Evolutionary conservation across 64 coral and sea anemone species (phyloP), one percentile per base, ranked within the genome.

Genomic region (Stylophora pistillata): DNA sequence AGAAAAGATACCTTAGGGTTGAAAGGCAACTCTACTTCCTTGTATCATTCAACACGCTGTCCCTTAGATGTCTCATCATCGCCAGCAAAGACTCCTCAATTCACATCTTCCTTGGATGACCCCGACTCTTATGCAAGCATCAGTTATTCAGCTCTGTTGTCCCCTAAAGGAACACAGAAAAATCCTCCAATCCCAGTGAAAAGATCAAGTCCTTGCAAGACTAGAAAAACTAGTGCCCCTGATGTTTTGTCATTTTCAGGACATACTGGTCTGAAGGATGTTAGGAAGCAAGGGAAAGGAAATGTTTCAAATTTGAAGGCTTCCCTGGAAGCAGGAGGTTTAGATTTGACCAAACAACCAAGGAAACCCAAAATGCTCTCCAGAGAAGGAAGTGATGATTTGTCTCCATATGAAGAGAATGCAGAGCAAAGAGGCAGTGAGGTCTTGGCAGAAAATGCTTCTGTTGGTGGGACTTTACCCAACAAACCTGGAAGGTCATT

Each of bases 261-360:
- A 55, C 21, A 68, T 27, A 16, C 47, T 15, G 13, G 70, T 31
- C 28, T 55, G 14, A 87, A 74, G 37, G 71, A 87, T 56, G 52
- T 30, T 7, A 75, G 33, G 27, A 75, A 59, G 71, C 65, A 27
- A 73, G 72, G 72, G 58, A 87, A 87, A 54, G 74, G 74, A 23
- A 71, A 87, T 55, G 81, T 97, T n/a, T 93, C 82, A 55, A 93
- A 97, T 86, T 88, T 93, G 17, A 92, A 84, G 41, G 91, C 91
- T 25, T 90, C 95, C 9, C 86, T 97, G 1, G 75, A 92, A 54
- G 95, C 95, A 26, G 95, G 89, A 77, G 95, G 95, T 31, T 70
- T 97, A 32, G 87, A 90, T 73, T 82, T 97, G 58, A 82, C 32
- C 23, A 97, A 93, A 61, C 58, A 74, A 37, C 78, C 58, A 10